These are phyloP conservation scores for Papilio elwesi DNA, from an alignment of 2,888 invertebrate species.

Conservation along the genomic window DNA sequence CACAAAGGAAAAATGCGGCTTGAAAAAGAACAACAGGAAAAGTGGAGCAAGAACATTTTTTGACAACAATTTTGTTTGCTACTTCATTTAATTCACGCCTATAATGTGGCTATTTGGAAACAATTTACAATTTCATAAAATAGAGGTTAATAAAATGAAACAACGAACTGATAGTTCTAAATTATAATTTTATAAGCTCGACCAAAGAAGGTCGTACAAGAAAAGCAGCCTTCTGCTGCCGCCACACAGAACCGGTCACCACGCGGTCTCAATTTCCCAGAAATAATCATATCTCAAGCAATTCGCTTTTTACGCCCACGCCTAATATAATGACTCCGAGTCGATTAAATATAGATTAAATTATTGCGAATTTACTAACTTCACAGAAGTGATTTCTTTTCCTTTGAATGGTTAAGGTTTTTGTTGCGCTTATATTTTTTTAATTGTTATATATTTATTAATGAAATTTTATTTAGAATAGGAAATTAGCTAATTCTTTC, in stretches of 20 bases:
- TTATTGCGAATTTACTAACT: conserved; percentile 41
- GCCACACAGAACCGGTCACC: conserved; percentile 51
- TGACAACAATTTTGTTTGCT: too few relatives aligned
- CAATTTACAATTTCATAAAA: too few relatives aligned
- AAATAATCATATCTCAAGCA: conserved; percentile 48
- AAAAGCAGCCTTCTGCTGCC: conserved; percentile 43
- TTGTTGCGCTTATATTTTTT: not conserved
- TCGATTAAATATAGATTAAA: conserved; percentile 55
- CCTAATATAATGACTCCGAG: conserved; percentile 52
- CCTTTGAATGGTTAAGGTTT: not conserved
- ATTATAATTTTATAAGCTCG: not conserved
- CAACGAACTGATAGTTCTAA: too few relatives aligned
- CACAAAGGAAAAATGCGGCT: too few relatives aligned
- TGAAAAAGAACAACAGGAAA: too few relatives aligned
- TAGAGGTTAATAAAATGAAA: too few relatives aligned
- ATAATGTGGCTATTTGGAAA: too few relatives aligned
- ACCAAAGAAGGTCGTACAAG: conserved; percentile 42
- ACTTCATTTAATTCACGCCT: too few relatives aligned
- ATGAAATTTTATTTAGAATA: too few relatives aligned
- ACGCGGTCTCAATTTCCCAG: conserved; percentile 46
- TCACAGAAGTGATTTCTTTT: not conserved
- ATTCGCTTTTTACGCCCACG: conserved; percentile 61
- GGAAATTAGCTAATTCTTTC: too few relatives aligned
- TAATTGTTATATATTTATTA: not conserved
- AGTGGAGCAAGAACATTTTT: too few relatives aligned